These are phyloP conservation scores for Plagiodera versicolora DNA, from an alignment of 2,888 invertebrate species.

Conservation along the genomic window DNA sequence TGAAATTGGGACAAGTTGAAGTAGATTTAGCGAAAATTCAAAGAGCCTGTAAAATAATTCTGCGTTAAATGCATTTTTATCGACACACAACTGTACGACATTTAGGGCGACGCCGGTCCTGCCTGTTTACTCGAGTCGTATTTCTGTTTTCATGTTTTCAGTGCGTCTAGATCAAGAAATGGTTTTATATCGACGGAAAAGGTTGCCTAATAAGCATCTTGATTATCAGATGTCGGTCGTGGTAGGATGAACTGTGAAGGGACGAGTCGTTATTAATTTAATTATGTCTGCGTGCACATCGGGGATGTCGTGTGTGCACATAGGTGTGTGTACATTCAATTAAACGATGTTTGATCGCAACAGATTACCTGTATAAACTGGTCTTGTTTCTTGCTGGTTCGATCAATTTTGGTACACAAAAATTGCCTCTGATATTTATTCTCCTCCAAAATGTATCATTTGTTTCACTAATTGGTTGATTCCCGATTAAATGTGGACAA, in stretches of 20 bases:
- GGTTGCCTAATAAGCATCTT: constrained; percentile 23
- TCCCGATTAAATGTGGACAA: too few relatives aligned
- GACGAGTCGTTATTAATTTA: constrained; percentile 22
- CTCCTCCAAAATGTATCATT: too few relatives aligned
- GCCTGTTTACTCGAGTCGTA: background rate
- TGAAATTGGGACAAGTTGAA: too few relatives aligned
- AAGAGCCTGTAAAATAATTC: too few relatives aligned
- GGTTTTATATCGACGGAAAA: constrained; percentile 3
- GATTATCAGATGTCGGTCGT: background rate
- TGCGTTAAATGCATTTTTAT: too few relatives aligned
- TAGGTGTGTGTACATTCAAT: constrained; percentile 23
- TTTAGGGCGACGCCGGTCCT: constrained; percentile 4
- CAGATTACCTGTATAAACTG: background rate
- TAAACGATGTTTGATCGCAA: constrained; percentile 2
- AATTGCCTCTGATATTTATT: too few relatives aligned
- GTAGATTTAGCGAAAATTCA: too few relatives aligned
- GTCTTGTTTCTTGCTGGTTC: background rate
- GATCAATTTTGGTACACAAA: too few relatives aligned
- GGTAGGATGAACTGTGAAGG: constrained; percentile 10
- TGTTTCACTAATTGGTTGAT: too few relatives aligned
- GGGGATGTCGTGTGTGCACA: constrained; percentile 21
- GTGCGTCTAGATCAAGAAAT: background rate
- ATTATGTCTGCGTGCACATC: constrained; percentile 23
- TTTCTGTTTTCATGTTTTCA: background rate
- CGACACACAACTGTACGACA: too few relatives aligned